phyloP scores from a whole-genome alignment of 2,888 invertebrate species.

The Macrosiphum euphorbiae region DNA sequence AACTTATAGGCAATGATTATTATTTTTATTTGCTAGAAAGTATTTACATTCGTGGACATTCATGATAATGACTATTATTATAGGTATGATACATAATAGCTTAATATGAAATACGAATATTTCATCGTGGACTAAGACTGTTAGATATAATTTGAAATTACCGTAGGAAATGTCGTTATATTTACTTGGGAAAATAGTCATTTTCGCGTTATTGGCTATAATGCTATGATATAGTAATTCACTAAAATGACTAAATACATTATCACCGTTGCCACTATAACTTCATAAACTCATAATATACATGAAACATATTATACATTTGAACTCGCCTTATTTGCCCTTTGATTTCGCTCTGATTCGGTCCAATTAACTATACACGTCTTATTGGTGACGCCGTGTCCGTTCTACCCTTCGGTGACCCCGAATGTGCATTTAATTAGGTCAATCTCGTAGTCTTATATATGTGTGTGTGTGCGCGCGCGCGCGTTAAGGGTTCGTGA shows the following conservation, averaged over 20 bases:
- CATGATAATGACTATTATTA: not conserved
- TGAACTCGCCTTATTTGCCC: not conserved
- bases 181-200: not conserved
- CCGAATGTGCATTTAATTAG: constrained; percentile 45
- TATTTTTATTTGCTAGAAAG: not conserved
- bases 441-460: constrained; percentile 32
- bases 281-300: not conserved
- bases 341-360: not conserved
- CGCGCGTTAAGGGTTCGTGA: constrained; percentile 7
- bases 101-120: not conserved
- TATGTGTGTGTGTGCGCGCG: not conserved
- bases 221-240: not conserved
- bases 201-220: not conserved
- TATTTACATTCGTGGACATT: not conserved
- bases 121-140: not conserved
- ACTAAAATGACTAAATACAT: not conserved
- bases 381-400: not conserved
- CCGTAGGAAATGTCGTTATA: not conserved
- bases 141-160: not conserved
- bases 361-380: not conserved
- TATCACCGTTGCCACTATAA: not conserved
- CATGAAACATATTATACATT: not conserved
- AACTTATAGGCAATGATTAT: not conserved
- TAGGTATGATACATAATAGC: too few species aligned
- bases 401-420: constrained; percentile 25